phyloP scores from a whole-genome alignment of 2,113 vertebrate genomes.

The Oryzias javanicus region DNA sequence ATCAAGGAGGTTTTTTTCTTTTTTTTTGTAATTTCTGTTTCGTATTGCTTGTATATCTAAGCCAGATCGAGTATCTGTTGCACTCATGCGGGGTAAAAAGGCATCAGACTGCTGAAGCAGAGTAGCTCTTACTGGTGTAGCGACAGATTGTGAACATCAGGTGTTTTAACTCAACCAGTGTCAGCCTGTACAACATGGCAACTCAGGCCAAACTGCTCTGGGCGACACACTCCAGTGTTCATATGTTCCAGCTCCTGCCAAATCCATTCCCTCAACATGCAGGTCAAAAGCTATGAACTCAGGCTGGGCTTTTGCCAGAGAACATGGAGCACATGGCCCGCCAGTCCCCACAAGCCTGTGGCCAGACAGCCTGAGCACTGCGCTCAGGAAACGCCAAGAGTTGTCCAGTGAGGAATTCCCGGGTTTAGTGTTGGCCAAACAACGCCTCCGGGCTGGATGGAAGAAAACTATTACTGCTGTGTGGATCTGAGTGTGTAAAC shows the following conservation, averaged over 20 bases:
- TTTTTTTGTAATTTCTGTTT: too few relatives aligned
- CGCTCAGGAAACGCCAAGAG: slow-evolving; percentile 66
- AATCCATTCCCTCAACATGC: slow-evolving; percentile 36
- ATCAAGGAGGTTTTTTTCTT: too few relatives aligned
- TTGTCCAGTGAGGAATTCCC: slow-evolving; percentile 63
- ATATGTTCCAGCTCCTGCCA: slow-evolving; percentile 40
- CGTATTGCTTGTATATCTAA: too few relatives aligned
- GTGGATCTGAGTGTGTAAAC: slow-evolving; percentile 12
- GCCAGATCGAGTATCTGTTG: neutral
- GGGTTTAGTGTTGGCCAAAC: slow-evolving; percentile 57
- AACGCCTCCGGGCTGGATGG: slow-evolving; percentile 62
- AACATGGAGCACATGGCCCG: slow-evolving; percentile 33
- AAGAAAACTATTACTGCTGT: slow-evolving; percentile 26
- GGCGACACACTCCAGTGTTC: slow-evolving; percentile 56
- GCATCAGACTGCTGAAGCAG: slow-evolving; percentile 26
- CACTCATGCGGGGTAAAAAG: slow-evolving; percentile 13
- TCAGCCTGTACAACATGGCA: slow-evolving; percentile 47
- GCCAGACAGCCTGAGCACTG: slow-evolving; percentile 55
- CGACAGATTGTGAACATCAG: slow-evolving; percentile 62
- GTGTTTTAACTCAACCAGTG: slow-evolving; percentile 50
- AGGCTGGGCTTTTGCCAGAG: slow-evolving; percentile 51
- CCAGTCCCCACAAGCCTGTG: slow-evolving; percentile 64
- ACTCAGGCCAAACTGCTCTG: slow-evolving; percentile 60
- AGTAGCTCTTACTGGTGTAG: slow-evolving; percentile 33
- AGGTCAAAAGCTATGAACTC: slow-evolving; percentile 66